These are phyloP conservation scores for Silurus glanis DNA, from an alignment of 2,113 vertebrate species.

Conservation along the genomic window DNA sequence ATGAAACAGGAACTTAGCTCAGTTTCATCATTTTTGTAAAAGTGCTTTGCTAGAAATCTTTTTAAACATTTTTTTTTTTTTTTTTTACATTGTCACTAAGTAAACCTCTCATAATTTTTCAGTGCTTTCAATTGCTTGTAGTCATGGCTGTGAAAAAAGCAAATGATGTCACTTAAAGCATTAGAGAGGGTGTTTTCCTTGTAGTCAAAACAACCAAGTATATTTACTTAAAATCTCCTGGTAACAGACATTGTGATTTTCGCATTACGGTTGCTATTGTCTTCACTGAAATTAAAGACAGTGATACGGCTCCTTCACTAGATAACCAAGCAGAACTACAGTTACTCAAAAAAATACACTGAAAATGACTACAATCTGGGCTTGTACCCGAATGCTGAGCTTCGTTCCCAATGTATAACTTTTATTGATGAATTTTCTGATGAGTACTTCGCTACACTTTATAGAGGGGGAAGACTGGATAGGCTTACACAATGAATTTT, in stretches of 20 bases:
- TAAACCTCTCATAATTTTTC: slow-evolving; percentile 4
- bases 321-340: neutral
- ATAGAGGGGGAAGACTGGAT: neutral
- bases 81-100: neutral
- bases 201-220: neutral
- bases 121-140: neutral
- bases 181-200: neutral
- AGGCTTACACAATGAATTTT: slow-evolving; percentile 10
- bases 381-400: neutral
- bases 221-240: slow-evolving; percentile 17
- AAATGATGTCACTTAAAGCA: neutral
- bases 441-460: neutral
- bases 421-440: neutral
- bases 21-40: neutral
- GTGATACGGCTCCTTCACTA: no score
- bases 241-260: neutral
- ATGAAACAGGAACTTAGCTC: neutral
- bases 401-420: neutral
- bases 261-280: neutral
- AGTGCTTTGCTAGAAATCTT: neutral
- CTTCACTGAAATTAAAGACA: neutral
- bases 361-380: neutral
- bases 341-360: neutral
- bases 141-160: neutral
- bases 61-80: neutral